Conservation (phyloP, 2,113 vertebrate genomes). For the Salvelinus namaycush region DNA sequence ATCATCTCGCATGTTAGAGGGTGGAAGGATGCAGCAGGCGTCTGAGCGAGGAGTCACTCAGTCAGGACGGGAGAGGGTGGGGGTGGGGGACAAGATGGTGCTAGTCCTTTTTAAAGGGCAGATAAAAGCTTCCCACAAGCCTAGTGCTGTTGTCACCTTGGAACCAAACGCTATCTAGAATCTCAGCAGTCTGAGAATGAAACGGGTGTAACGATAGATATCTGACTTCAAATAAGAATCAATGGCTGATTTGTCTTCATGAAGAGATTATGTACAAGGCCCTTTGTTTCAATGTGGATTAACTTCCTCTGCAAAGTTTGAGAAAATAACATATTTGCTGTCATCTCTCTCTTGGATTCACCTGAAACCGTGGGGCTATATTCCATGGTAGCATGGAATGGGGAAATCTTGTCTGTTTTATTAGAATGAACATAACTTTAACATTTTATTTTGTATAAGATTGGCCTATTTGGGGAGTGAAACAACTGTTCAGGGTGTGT, state of each 20-base stretch:
- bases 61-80: conserved; percentile 7
- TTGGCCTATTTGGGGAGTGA: not conserved
- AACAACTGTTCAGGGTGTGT: not conserved
- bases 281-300: conserved; percentile 4
- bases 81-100: not conserved
- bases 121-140: conserved; percentile 13
- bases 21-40: conserved; percentile 30
- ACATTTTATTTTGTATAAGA: not conserved
- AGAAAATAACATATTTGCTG: not conserved
- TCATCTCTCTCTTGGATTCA: not conserved
- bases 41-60: not conserved
- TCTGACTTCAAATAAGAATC: not conserved
- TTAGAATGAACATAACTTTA: not conserved
- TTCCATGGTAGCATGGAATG: not conserved
- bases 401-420: not conserved
- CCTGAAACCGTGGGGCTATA: not conserved
- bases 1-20: conserved; percentile 52
- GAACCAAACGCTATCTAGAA: conserved; percentile 1
- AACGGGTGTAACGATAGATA: conserved; percentile 15
- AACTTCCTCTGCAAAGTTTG: not conserved
- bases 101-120: not conserved
- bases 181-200: not conserved
- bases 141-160: not conserved
- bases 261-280: not conserved
- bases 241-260: not conserved